Evolutionary conservation across 2,888 invertebrate species (phyloP).

Genomic region (Ophioninae sp.): DNA sequence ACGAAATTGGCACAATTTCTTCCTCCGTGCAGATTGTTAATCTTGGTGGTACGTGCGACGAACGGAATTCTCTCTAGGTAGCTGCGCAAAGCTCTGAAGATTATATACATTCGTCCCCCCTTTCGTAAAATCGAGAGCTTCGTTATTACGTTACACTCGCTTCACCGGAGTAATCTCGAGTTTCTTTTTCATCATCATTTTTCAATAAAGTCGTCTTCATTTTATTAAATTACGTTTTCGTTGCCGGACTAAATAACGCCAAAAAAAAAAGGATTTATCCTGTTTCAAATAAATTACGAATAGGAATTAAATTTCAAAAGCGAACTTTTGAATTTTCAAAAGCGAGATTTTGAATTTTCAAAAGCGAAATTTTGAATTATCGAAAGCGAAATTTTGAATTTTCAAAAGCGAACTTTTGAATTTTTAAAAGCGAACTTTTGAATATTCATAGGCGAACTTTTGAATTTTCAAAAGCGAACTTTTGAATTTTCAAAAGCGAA

Average conservation of each 20-base stretch:
- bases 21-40: slow-evolving; percentile 39
- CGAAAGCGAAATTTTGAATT: too few species aligned
- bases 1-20: slow-evolving; percentile 51
- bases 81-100: slow-evolving; percentile 34
- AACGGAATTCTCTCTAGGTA: slow-evolving; percentile 33
- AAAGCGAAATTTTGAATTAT: too few species aligned
- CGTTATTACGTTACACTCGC: neutral
- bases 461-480: too few species aligned
- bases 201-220: neutral
- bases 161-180: neutral
- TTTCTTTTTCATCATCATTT: neutral
- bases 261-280: neutral
- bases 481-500: too few species aligned
- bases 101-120: neutral
- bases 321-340: too few species aligned
- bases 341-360: too few species aligned
- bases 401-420: too few species aligned
- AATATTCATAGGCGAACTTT: too few species aligned
- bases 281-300: neutral
- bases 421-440: too few species aligned
- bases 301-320: too few species aligned
- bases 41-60: slow-evolving; percentile 18
- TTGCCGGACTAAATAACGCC: neutral
- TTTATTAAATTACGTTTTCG: neutral
- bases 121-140: neutral